These are phyloP conservation scores for Typhlichthys eigenmanni DNA, from an alignment of 2,797 vertebrate species.

Conservation along the genomic window DNA sequence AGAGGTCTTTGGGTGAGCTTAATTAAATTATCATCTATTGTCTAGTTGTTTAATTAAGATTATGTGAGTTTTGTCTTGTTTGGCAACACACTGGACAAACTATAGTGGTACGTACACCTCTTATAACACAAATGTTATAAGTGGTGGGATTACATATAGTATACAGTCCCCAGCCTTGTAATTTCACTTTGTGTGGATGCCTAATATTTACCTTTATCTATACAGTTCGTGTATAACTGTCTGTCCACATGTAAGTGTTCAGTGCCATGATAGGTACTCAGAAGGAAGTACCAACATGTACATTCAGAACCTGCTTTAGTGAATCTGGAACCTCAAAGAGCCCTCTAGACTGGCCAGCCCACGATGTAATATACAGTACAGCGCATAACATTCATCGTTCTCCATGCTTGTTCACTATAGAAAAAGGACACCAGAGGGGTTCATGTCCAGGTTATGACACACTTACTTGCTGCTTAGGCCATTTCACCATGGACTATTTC, in stretches of 20 bases:
- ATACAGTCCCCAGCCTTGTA: background rate
- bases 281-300: slow-evolving; percentile 10
- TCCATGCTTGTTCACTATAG: slow-evolving; percentile 18
- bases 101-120: background rate
- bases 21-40: slow-evolving; percentile 62
- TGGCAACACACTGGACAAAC: slow-evolving; percentile 21
- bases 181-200: background rate
- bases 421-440: background rate
- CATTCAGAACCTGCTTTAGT: slow-evolving; percentile 13
- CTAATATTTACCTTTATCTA: background rate
- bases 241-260: background rate
- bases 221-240: background rate
- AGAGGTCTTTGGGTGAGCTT: slow-evolving; percentile 43
- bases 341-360: slow-evolving; percentile 27
- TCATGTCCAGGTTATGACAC: slow-evolving; percentile 11
- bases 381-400: slow-evolving; percentile 23
- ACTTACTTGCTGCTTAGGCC: background rate
- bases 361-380: background rate
- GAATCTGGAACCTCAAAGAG: background rate
- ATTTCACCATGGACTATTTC: slow-evolving; percentile 30
- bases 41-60: slow-evolving; percentile 57
- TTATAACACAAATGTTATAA: slow-evolving; percentile 5
- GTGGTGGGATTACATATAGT: background rate
- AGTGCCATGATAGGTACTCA: slow-evolving; percentile 3
- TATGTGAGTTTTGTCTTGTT: slow-evolving; percentile 32